phyloP scores from a whole-genome alignment of 2,113 vertebrate species.

The Scortum barcoo region DNA sequence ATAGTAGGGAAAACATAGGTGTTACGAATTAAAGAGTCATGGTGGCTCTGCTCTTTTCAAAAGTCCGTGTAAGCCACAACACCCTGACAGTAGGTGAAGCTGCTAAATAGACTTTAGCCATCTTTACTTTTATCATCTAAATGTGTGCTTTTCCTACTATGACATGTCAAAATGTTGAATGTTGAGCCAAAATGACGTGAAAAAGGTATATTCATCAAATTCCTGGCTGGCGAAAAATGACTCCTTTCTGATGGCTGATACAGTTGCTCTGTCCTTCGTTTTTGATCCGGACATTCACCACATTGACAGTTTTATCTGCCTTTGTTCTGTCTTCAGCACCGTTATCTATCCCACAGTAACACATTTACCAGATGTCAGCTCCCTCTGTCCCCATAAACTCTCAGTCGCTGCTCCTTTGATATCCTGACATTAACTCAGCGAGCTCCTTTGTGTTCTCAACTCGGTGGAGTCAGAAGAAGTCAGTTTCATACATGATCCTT shows the following conservation, averaged over 20 bases:
- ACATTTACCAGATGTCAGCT: conserved; percentile 22
- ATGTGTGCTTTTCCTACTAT: neutral
- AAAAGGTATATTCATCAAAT: neutral
- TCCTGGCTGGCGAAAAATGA: neutral
- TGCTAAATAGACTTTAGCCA: too few species aligned
- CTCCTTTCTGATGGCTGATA: neutral
- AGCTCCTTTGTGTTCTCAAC: neutral
- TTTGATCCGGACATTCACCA: neutral
- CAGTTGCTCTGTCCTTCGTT: neutral
- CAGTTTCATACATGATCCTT: neutral
- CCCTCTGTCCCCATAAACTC: neutral
- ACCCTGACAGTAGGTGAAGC: too few species aligned
- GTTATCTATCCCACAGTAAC: conserved; percentile 16
- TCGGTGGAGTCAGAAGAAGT: neutral
- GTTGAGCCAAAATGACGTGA: neutral
- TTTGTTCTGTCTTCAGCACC: neutral
- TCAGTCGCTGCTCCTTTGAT: neutral
- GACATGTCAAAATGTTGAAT: neutral
- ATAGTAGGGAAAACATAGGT: too few species aligned
- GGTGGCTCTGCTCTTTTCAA: too few species aligned
- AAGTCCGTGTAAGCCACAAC: too few species aligned
- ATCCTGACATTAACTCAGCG: conserved; percentile 2
- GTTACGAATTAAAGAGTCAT: too few species aligned
- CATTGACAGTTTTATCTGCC: too few species aligned
- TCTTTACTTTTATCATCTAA: neutral